phyloP scores from a whole-genome alignment of 2,797 vertebrate species.

The Siniperca obscura region DNA sequence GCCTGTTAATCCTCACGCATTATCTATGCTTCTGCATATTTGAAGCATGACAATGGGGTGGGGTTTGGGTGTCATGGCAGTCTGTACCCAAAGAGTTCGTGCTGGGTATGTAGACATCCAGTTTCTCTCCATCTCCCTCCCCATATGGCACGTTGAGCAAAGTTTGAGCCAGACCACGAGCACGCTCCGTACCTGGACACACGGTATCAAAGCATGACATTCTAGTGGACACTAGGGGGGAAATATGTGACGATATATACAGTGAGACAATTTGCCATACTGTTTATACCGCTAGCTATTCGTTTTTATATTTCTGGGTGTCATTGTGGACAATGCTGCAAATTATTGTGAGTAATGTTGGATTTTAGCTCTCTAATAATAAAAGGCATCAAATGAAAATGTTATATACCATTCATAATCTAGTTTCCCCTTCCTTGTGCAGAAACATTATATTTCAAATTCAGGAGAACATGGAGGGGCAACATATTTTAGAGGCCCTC shows the following conservation, averaged over 20 bases:
- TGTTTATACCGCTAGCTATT: no score
- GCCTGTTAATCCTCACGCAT: not conserved
- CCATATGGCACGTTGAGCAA: conserved; percentile 90
- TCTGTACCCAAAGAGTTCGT: conserved; percentile 77
- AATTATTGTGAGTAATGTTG: no score
- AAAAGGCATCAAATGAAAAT: not conserved
- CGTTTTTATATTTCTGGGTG: no score
- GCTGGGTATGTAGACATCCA: conserved; percentile 91
- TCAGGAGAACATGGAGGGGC: not conserved
- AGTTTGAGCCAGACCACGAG: conserved; percentile 78
- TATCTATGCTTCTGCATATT: not conserved
- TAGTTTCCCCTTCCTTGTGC: no score
- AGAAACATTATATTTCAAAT: not conserved
- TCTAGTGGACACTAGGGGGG: not conserved
- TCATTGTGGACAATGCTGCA: no score
- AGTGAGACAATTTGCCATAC: not conserved
- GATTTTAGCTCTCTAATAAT: not conserved
- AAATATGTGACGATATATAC: not conserved
- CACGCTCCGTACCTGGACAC: conserved; percentile 86
- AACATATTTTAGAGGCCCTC: not conserved
- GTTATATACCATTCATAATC: not conserved
- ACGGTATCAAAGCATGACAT: conserved; percentile 18
- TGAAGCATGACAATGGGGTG: not conserved
- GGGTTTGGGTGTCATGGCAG: not conserved
- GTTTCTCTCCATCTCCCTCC: conserved; percentile 83